Evolutionary conservation across 1,140 invertebrate genomes (phyloP).

Genomic region (Drosophila bipectinata): DNA sequence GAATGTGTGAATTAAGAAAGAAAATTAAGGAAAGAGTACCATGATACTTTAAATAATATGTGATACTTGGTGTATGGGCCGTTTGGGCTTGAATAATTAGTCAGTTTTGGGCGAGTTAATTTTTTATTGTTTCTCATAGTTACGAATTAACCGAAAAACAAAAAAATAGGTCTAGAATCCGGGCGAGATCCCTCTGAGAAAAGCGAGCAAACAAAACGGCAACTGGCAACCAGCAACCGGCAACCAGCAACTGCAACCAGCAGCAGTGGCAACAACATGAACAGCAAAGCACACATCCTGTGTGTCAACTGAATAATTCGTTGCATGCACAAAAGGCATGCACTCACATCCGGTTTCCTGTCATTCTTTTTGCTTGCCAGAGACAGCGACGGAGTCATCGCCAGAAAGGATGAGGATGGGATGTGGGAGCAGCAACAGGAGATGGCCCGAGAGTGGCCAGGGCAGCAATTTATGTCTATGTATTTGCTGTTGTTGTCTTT

Average conservation of each 20-base stretch:
- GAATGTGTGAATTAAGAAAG: conserved; percentile 9
- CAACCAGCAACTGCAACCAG: conserved; percentile 26
- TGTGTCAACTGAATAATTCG: conserved; percentile 82
- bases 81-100: neutral
- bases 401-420: neutral
- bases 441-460: conserved; percentile 21
- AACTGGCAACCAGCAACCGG: conserved; percentile 16
- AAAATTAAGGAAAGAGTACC: neutral
- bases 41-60: neutral
- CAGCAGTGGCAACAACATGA: conserved; percentile 52
- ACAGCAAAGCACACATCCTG: conserved; percentile 80
- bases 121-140: conserved; percentile 40
- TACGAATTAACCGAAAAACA: conserved; percentile 51
- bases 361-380: conserved; percentile 74
- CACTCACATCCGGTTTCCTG: conserved; percentile 82
- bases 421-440: neutral
- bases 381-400: conserved; percentile 14
- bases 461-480: conserved; percentile 72
- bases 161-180: conserved; percentile 21
- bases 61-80: neutral
- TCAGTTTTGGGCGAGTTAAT: conserved; percentile 20
- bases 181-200: conserved; percentile 31
- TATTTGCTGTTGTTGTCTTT: conserved; percentile 70
- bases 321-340: conserved; percentile 82
- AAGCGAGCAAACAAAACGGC: conserved; percentile 40